Evolutionary conservation across 92 coral and sea anemone species (phyloP).

Genomic region (Pocillopora meandrina): DNA sequence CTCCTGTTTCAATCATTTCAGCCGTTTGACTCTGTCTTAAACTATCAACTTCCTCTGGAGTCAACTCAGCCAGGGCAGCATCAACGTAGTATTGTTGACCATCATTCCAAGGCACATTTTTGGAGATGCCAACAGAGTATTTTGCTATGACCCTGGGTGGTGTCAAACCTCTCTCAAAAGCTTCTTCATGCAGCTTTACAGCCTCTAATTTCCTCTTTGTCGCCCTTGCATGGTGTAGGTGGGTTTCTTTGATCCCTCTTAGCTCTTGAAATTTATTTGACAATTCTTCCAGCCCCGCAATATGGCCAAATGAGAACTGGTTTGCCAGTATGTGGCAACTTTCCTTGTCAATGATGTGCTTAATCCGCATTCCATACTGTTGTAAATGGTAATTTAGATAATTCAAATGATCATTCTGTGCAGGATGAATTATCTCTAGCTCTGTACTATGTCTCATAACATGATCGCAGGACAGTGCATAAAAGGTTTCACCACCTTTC

Average conservation of each 20-base stretch:
- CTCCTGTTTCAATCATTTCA: neutral
- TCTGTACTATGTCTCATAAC: neutral
- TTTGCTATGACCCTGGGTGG: conserved; percentile 33
- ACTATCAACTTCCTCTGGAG: neutral
- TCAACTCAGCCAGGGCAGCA: conserved; percentile 45
- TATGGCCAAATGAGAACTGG: no score
- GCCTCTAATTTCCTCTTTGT: neutral
- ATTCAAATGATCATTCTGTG: neutral
- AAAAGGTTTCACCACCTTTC: conserved; percentile 13
- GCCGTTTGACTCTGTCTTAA: neutral
- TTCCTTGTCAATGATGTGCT: neutral
- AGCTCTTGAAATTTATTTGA: neutral
- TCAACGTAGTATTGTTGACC: conserved; percentile 30
- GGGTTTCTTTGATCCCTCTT: neutral
- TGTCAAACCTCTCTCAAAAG: neutral
- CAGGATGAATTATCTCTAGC: neutral
- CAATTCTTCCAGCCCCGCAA: no score
- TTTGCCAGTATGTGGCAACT: no score
- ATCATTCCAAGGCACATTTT: conserved; percentile 2
- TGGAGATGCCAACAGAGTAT: conserved; percentile 14
- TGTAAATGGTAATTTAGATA: neutral
- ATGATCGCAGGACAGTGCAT: conserved; percentile 29
- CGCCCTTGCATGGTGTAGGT: no score
- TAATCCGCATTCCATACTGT: neutral
- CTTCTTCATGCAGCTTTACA: no score